Base-by-base conservation (phyloP, 2,797 vertebrate species). In the Sebastes itinus region DNA sequence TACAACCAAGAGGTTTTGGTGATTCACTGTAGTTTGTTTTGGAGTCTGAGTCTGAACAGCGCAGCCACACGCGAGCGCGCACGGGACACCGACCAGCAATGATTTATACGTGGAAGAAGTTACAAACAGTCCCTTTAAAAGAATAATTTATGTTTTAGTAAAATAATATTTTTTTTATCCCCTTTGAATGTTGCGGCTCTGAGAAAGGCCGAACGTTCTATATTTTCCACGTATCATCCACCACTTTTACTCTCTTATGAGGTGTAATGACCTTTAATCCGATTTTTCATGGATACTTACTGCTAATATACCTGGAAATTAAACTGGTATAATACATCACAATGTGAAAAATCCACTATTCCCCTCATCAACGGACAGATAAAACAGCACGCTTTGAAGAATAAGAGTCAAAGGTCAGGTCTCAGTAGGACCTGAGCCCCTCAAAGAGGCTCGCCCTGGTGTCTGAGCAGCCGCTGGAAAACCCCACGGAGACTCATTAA, bases 401-500 rank as follows among this genome's bases (percentile, higher is more conserved):
- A 61, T 81, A 87, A 85, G 2, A 76, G 81, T 83, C 81, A 86
- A 83, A 92, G 85, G 87, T 87, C 82, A 85, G 33, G 75, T 59
- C 86, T 79, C 88, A 59, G 80, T 60, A 28, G 89, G 88, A 7
- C 32, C 72, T 77, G 78, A 83, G 65, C 80, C 78, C 80, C 67
- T 91, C 82, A 91, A 80, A 87, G 77, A 65, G 77, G 12, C 28
- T 78, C 55, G 13, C 46, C 59, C 59, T 62, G 75, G 69, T 77
- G 55, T 62, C 70, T 61, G 52, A 75, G 67, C 77, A 59, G 66
- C 78, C 62, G 49, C 71, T 70, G 55, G 33, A 33, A 73, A 84
- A 83, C 61, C 67, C 89, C 76, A 61, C 12, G 3, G 77, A 83
- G 88, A 86, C 82, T 85, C 81, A 92, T 93, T 92, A 92, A 76